Conservation (phyloP, 2,797 vertebrate genomes). For the Schizopygopsis malacanthus region DNA sequence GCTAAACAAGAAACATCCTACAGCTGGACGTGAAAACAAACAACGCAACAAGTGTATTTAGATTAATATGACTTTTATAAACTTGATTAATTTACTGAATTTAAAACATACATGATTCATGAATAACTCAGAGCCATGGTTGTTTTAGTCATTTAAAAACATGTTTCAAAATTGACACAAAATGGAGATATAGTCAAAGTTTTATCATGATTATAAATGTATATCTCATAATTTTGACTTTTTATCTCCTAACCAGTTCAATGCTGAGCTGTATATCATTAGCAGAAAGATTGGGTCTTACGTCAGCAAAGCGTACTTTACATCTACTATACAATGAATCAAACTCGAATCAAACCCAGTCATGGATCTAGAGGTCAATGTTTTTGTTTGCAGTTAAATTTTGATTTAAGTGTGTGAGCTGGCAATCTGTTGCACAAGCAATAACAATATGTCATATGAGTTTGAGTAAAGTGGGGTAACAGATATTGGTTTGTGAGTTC, state of each 20-base stretch:
- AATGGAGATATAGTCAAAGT: not conserved
- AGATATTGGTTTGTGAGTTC: slow-evolving; percentile 29
- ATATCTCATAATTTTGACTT: not conserved
- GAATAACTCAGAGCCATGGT: not conserved
- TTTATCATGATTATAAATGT: not conserved
- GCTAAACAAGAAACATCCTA: not conserved
- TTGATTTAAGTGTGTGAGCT: slow-evolving; percentile 19
- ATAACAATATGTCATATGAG: slow-evolving; percentile 23
- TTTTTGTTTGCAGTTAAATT: not conserved
- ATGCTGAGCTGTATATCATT: not conserved
- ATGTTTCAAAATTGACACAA: not conserved
- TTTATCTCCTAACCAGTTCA: not conserved
- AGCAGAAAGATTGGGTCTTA: not conserved
- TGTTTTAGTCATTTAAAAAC: not conserved
- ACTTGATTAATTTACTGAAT: not conserved
- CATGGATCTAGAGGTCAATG: not conserved
- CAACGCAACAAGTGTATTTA: not conserved
- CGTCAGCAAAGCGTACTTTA: not conserved
- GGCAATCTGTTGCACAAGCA: slow-evolving; percentile 17
- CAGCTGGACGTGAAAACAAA: not conserved
- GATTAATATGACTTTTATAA: not conserved
- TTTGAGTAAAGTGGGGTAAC: slow-evolving; percentile 20
- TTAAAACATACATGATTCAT: not conserved
- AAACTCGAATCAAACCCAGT: not conserved
- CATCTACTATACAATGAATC: not conserved